Percentiles rank a stretch among this genome's conserved stretches.
Conservation (phyloP, 2,797 vertebrate species). For the Okamejei kenojei region DNA sequence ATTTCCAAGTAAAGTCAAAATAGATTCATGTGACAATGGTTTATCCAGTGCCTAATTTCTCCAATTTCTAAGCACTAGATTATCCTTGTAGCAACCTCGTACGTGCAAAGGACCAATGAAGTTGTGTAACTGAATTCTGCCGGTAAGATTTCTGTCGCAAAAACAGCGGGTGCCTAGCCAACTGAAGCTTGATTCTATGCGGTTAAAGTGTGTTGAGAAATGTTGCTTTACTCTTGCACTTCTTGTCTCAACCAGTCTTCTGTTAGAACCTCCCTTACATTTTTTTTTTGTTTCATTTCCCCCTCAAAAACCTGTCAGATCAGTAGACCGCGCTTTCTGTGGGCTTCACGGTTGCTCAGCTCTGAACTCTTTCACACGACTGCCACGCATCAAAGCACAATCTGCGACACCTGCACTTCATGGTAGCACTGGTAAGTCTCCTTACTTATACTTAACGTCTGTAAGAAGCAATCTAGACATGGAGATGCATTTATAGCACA, state of each 20-base stretch:
- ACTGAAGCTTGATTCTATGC: not conserved
- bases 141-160: not conserved
- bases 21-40: no score
- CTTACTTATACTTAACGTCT: not conserved
- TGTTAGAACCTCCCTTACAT: not conserved
- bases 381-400: not conserved
- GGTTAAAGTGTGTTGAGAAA: slow-evolving; percentile 14
- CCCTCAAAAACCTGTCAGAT: not conserved
- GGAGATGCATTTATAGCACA: not conserved
- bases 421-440: not conserved
- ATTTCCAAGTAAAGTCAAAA: no score
- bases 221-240: not conserved
- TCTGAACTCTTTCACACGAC: not conserved
- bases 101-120: no score
- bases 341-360: not conserved
- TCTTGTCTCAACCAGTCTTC: slow-evolving; percentile 1
- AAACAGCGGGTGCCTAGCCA: not conserved
- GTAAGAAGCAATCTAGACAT: not conserved
- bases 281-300: not conserved
- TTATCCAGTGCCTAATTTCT: no score
- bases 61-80: no score
- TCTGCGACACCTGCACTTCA: no score
- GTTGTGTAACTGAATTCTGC: no score
- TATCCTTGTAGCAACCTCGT: no score
- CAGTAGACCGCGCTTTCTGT: not conserved